Evolutionary conservation across 2,797 vertebrate species (phyloP).

Genomic region (Coreius guichenoti): DNA sequence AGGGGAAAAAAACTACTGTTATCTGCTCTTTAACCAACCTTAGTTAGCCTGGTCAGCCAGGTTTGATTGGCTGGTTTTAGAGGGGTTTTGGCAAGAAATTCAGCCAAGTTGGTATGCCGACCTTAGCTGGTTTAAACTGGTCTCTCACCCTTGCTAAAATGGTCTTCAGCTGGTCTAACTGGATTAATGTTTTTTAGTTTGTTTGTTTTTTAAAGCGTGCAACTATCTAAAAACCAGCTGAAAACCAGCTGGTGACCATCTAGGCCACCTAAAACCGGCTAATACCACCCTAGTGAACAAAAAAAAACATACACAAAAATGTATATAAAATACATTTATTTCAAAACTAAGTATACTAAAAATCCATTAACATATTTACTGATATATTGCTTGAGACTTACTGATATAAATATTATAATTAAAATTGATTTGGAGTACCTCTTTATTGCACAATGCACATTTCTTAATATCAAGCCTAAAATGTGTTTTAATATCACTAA

Average conservation of each 20-base stretch:
- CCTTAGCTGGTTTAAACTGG: background rate
- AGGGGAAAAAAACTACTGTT: background rate
- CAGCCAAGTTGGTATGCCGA: too few relatives aligned
- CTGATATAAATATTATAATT: too few relatives aligned
- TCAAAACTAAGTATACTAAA: too few relatives aligned
- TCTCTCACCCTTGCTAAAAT: background rate
- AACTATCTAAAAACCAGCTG: background rate
- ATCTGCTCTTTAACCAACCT: background rate
- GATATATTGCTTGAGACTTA: too few relatives aligned
- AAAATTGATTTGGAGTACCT: too few relatives aligned
- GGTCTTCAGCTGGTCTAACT: background rate
- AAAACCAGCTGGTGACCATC: background rate
- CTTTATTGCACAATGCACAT: too few relatives aligned
- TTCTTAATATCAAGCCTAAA: too few relatives aligned
- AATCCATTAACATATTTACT: too few relatives aligned
- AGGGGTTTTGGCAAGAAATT: background rate
- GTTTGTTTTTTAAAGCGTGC: background rate
- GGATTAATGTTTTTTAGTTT: background rate
- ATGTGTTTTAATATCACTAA: too few relatives aligned
- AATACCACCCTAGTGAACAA: background rate
- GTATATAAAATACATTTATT: too few relatives aligned
- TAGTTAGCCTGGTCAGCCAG: background rate
- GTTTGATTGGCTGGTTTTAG: background rate
- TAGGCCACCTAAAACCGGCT: background rate
- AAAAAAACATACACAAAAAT: too few relatives aligned